phyloP scores from a whole-genome alignment of 2,888 invertebrate genomes.

The Chymomyza amoena region DNA sequence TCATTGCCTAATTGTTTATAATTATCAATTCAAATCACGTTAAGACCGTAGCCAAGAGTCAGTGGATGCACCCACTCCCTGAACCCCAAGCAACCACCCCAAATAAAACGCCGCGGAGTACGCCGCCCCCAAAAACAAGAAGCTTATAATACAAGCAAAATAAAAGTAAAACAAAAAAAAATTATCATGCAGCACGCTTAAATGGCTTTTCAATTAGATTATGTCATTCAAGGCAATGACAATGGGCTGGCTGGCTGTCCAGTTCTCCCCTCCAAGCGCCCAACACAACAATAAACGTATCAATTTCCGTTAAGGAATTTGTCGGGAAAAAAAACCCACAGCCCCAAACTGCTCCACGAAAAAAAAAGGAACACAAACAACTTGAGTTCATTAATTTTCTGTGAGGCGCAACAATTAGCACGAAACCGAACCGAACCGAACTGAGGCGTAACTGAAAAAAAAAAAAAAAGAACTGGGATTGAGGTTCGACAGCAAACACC shows the following conservation, averaged over 20 bases:
- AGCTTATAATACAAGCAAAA: not conserved
- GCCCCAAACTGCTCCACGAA: not conserved
- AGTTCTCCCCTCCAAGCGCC: not conserved
- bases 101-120: not conserved
- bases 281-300: slow-evolving; percentile 51
- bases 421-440: slow-evolving; percentile 49
- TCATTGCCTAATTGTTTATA: slow-evolving; percentile 60
- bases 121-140: not conserved
- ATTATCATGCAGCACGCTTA: slow-evolving; percentile 72
- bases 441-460: slow-evolving; percentile 5
- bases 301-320: slow-evolving; percentile 69
- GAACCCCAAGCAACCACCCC: not conserved
- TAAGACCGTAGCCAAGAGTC: slow-evolving; percentile 23
- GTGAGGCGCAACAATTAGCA: slow-evolving; percentile 73
- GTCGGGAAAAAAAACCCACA: slow-evolving; percentile 14
- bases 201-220: slow-evolving; percentile 73
- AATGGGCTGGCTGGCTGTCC: slow-evolving; percentile 23
- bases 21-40: slow-evolving; percentile 73
- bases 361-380: slow-evolving; percentile 26
- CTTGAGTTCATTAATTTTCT: slow-evolving; percentile 69
- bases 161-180: slow-evolving; percentile 37
- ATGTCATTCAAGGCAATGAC: slow-evolving; percentile 66
- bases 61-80: slow-evolving; percentile 6
- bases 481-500: not conserved
- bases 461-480: not conserved